These are phyloP conservation scores for Notothenia rossii DNA, from an alignment of 2,113 vertebrate genomes.

Conservation along the genomic window DNA sequence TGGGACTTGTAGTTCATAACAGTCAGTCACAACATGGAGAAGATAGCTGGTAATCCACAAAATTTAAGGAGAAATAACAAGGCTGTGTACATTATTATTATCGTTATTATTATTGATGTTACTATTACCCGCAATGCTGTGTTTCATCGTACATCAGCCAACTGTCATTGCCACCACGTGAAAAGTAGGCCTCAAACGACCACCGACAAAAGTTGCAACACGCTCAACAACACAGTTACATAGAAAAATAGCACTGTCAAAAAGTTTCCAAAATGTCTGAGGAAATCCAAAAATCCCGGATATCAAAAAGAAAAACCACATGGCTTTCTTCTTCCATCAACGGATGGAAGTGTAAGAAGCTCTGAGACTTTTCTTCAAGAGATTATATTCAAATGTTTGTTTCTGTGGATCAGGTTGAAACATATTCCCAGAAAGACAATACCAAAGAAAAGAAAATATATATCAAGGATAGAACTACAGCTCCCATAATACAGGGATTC, in stretches of 20 bases:
- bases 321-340: conserved; percentile 53
- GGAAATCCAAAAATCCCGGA: conserved; percentile 63
- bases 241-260: conserved; percentile 86
- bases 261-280: conserved; percentile 80
- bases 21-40: conserved; percentile 81
- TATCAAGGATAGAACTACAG: conserved; percentile 61
- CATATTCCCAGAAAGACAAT: conserved; percentile 30
- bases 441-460: conserved; percentile 29
- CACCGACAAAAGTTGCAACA: conserved; percentile 57
- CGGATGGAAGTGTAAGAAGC: conserved; percentile 50
- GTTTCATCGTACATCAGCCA: conserved; percentile 60
- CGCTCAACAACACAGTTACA: conserved; percentile 77
- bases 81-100: conserved; percentile 71
- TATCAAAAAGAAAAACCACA: conserved; percentile 60
- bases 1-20: conserved; percentile 80
- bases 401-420: conserved; percentile 59
- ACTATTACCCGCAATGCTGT: conserved; percentile 73
- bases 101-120: conserved; percentile 43
- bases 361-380: conserved; percentile 66
- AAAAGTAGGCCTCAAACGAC: conserved; percentile 61
- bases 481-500: conserved; percentile 67
- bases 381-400: conserved; percentile 60
- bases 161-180: conserved; percentile 45
- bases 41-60: conserved; percentile 77
- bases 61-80: conserved; percentile 70